Percentiles rank a stretch among this genome's conserved stretches.
These are phyloP conservation scores for Xiphophorus birchmanni DNA, from an alignment of 2,797 vertebrate genomes.

Conservation along the genomic window DNA sequence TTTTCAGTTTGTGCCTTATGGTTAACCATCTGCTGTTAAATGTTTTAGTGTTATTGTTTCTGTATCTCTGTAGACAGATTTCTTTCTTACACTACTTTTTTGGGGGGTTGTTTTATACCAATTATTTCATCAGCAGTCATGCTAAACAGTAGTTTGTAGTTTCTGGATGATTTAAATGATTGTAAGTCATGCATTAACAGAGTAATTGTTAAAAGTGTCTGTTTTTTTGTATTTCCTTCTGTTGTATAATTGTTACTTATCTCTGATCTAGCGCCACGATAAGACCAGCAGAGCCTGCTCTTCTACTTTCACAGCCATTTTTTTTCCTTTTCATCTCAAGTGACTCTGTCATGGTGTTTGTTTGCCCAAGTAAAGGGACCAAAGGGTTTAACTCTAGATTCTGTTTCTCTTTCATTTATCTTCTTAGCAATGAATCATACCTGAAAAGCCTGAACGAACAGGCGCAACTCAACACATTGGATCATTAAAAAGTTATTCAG, in stretches of 20 bases:
- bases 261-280: conserved; percentile 24
- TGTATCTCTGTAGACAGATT: background rate
- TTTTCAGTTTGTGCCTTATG: background rate
- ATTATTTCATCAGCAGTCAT: conserved; percentile 17
- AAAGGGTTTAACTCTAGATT: background rate
- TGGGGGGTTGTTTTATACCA: conserved; percentile 18
- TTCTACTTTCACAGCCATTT: conserved; percentile 11
- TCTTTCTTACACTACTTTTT: background rate
- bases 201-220: conserved; percentile 1
- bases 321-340: background rate
- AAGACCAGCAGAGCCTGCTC: conserved; percentile 28
- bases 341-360: background rate
- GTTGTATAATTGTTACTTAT: background rate
- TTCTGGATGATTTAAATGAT: conserved; percentile 12
- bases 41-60: conserved; percentile 15
- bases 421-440: background rate
- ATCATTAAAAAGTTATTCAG: background rate
- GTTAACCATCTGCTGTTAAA: background rate
- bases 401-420: background rate
- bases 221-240: conserved; percentile 6
- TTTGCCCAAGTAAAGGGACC: background rate
- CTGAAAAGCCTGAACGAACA: background rate
- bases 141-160: conserved; percentile 3
- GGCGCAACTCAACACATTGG: background rate
- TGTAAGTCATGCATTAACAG: background rate